Base-by-base conservation (phyloP, 2,888 invertebrate species). In the Rotaria sp. region DNA sequence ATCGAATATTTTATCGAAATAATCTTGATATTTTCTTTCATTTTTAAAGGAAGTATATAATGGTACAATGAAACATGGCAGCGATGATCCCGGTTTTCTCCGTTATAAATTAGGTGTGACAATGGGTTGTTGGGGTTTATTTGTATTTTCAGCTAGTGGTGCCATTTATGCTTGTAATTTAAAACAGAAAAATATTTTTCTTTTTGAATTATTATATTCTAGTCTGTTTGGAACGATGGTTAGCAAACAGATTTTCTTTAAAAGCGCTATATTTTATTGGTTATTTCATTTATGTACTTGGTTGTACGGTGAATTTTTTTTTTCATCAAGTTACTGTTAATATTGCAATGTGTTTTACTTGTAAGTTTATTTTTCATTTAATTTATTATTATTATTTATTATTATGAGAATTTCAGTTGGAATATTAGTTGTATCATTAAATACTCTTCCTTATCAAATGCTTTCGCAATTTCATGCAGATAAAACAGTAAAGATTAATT, bases 61-160 rank as follows among this genome's bases (percentile, higher is more conserved):
- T 24, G 80, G 86, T 24, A 84, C 35, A 52, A 84, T 38, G 10
- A 67, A n/a, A n/a, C n/a, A 86, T 38, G 50, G 74, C 18, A 74
- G 74, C 30, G 75, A 86, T 75, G 75, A 67, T 48, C 38, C 38
- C 7, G n/a, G n/a, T n/a, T 85, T 85, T 13, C 85, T 26, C 15
- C 35, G 48, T 2, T 86, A 86, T 67, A 86, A 86, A n/a, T 38
- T 45, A 24, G 86, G 86, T 30, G 86, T 86, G 35, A 80, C 84
- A 30, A 86, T 86, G 86, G 86, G 86, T 24, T 86, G 85, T 85
- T 86, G 86, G 86, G 85, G 86, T 55, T 41, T 86, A 41, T 41
- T 85, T 13, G 38, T 80, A 35, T 86, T 84, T 67, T 85, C 86
- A 30, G 50, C 85, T 13, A 59, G 85, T 45, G 75, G 67, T 41